Conservation (phyloP, 2,797 vertebrate species). For the Myiotriccus ornatus region DNA sequence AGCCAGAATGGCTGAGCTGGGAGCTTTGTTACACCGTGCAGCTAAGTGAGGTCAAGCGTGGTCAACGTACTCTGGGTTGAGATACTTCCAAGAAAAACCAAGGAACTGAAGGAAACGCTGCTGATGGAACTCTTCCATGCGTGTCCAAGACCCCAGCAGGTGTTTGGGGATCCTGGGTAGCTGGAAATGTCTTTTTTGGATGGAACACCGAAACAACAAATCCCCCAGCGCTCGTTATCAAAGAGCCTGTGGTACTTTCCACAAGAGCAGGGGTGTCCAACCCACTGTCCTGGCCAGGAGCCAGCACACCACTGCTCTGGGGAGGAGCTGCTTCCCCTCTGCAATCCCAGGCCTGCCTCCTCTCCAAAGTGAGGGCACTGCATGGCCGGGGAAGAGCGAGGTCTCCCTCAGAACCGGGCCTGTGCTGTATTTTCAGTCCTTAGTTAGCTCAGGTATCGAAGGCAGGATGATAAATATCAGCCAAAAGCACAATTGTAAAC, state of each 20-base stretch:
- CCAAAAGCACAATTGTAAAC: background rate
- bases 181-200: conserved; percentile 66
- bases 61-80: conserved; percentile 11
- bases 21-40: conserved; percentile 38
- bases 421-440: background rate
- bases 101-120: conserved; percentile 46
- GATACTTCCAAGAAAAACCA: conserved; percentile 57
- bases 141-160: conserved; percentile 57
- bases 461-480: background rate
- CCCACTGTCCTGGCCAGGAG: conserved; percentile 48
- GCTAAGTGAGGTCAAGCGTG: conserved; percentile 60
- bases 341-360: background rate
- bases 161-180: conserved; percentile 30
- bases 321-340: background rate
- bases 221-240: conserved; percentile 62
- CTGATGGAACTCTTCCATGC: conserved; percentile 59
- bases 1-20: conserved; percentile 13
- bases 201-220: conserved; percentile 60
- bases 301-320: conserved; percentile 14
- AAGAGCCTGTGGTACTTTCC: conserved; percentile 58
- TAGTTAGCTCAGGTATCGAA: background rate
- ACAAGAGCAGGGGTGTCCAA: conserved; percentile 52
- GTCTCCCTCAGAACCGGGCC: background rate
- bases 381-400: rapidly evolving
- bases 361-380: background rate